Evolutionary conservation across 2,888 invertebrate genomes (phyloP).

Genomic region (Ornithoptera priamus): DNA sequence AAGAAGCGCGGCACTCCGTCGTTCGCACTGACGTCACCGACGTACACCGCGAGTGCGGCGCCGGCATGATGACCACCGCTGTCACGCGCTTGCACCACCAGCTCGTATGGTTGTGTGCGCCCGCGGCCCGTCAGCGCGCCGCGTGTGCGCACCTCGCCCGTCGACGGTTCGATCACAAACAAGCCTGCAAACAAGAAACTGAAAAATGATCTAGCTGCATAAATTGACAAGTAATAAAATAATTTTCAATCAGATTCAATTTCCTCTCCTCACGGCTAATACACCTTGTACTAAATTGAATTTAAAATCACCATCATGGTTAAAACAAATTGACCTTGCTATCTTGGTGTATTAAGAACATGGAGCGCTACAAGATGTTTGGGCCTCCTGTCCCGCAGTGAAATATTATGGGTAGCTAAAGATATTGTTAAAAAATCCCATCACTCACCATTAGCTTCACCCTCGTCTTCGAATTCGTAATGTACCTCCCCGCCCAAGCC

Average conservation of each 20-base stretch:
- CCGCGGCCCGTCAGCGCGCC: constrained; percentile 87
- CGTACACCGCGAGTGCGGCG: constrained; percentile 82
- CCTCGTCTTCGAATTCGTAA: constrained; percentile 86
- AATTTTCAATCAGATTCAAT: too few species aligned
- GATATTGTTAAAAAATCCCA: not conserved
- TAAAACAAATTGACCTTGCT: too few species aligned
- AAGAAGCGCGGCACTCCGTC: constrained; percentile 89
- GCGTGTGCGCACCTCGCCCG: constrained; percentile 84
- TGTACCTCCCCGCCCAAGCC: constrained; percentile 85
- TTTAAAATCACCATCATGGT: too few species aligned
- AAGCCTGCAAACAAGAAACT: constrained; percentile 67
- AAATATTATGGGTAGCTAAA: too few species aligned
- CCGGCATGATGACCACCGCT: constrained; percentile 83
- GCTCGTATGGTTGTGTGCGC: constrained; percentile 85
- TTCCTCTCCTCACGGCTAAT: too few species aligned
- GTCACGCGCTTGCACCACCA: constrained; percentile 85
- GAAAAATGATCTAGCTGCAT: too few species aligned
- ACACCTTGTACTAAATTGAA: too few species aligned
- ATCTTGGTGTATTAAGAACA: too few species aligned
- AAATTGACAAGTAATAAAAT: too few species aligned
- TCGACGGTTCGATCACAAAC: constrained; percentile 83
- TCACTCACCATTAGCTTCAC: constrained; percentile 83
- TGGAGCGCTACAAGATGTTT: too few species aligned
- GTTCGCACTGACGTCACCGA: constrained; percentile 89
- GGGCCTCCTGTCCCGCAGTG: too few species aligned